Evolutionary conservation across 53 echinoderm and acorn worm species (phyloP).

Genomic region (Patiria pectinifera): DNA sequence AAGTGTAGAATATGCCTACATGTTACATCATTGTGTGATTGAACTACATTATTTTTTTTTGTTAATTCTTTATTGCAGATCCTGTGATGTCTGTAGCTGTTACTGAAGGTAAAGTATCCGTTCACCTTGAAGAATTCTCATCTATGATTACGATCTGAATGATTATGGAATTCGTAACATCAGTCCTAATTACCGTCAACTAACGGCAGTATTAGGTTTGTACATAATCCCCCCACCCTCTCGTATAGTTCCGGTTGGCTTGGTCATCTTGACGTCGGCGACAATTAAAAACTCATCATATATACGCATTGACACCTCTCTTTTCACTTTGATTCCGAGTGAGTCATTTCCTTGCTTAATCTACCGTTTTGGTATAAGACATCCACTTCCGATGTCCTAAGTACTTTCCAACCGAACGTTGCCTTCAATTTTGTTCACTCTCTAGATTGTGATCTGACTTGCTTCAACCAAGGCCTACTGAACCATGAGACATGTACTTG

Average conservation of each 20-base stretch:
- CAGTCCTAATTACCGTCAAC: neutral
- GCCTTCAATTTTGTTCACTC: constrained; percentile 32
- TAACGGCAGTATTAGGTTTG: neutral
- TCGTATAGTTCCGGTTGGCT: neutral
- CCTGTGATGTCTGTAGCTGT: constrained; percentile 41
- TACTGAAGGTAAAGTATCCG: constrained; percentile 7
- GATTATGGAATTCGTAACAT: neutral
- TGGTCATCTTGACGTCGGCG: neutral
- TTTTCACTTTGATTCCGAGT: neutral
- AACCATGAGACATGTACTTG: constrained; percentile 79
- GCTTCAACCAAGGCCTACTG: constrained; percentile 82
- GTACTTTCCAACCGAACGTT: neutral
- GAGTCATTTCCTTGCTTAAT: neutral
- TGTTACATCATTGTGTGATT: neutral
- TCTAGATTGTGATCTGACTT: constrained; percentile 77
- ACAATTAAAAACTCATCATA: neutral
- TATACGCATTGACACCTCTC: neutral
- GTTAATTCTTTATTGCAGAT: constrained; percentile 10
- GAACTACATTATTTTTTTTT: neutral
- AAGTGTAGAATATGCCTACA: too few species aligned
- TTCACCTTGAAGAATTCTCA: neutral
- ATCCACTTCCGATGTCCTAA: neutral
- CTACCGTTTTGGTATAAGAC: neutral
- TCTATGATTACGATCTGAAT: neutral
- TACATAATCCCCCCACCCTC: neutral